Conservation (phyloP, 2,797 vertebrate species). For the Myotis findleyi region DNA sequence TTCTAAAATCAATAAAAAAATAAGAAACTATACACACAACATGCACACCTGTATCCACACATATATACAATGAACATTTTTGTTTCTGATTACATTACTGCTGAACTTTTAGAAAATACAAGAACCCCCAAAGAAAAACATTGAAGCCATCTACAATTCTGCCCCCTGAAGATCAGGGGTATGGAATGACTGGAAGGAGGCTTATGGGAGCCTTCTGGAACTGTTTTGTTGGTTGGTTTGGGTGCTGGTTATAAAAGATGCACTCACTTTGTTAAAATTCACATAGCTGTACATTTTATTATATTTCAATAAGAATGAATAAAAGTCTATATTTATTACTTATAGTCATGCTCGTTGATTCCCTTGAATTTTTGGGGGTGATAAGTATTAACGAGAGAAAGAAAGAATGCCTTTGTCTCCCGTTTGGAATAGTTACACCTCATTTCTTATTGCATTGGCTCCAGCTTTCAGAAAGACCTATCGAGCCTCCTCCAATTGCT, state of each 20-base stretch:
- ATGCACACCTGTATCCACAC: neutral
- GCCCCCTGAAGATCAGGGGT: neutral
- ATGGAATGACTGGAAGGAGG: neutral
- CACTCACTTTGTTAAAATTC: slow-evolving; percentile 7
- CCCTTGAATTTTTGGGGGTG: neutral
- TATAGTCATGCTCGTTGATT: neutral
- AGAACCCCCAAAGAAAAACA: neutral
- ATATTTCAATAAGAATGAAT: neutral
- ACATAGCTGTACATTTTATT: neutral
- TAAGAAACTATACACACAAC: neutral
- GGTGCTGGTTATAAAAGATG: neutral
- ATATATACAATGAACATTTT: neutral
- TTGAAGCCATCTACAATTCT: neutral
- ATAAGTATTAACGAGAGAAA: neutral
- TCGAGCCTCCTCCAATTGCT: neutral
- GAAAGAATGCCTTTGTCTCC: neutral
- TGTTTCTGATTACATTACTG: slow-evolving; percentile 5
- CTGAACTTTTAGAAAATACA: slow-evolving; percentile 3
- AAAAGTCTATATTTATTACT: neutral
- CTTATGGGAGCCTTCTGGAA: neutral
- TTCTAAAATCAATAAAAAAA: neutral
- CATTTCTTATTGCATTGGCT: neutral
- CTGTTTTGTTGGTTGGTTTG: neutral
- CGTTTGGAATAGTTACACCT: neutral
- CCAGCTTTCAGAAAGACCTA: neutral